Conservation (phyloP, 2,113 vertebrate genomes). For the Pelodiscus sinensis region DNA sequence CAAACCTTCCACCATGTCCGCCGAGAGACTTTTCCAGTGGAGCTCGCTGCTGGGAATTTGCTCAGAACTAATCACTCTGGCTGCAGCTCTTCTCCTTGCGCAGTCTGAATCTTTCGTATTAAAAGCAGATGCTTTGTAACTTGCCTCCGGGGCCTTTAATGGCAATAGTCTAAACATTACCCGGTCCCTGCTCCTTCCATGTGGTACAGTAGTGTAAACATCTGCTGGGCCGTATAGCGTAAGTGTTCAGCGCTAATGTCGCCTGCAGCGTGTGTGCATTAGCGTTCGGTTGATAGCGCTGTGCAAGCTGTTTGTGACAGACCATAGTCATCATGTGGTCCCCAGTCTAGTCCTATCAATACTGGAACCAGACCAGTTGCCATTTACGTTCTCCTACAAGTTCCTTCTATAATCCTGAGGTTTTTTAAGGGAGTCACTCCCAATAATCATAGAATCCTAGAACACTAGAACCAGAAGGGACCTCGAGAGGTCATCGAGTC, state of each 20-base stretch:
- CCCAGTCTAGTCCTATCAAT: neutral
- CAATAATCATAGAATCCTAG: neutral
- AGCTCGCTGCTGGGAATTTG: neutral
- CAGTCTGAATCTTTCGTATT: neutral
- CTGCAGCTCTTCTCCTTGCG: neutral
- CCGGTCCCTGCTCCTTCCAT: neutral
- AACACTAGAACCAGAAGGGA: too few relatives aligned
- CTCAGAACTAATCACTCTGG: too few relatives aligned
- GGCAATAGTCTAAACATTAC: neutral
- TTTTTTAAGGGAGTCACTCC: neutral
- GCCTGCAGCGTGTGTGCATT: neutral
- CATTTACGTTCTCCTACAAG: too few relatives aligned
- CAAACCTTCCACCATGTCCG: neutral
- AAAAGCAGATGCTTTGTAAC: neutral
- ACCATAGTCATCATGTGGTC: neutral
- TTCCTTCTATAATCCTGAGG: neutral
- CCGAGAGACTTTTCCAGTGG: neutral
- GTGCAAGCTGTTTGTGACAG: neutral
- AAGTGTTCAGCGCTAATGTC: neutral
- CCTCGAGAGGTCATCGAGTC: too few relatives aligned
- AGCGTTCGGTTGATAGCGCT: neutral
- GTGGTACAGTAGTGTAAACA: neutral
- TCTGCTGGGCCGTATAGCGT: too few relatives aligned
- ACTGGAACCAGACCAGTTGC: neutral
- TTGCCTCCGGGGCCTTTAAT: neutral